Conservation (phyloP, 2,888 invertebrate genomes). For the Thysanoteuthis rhombus region DNA sequence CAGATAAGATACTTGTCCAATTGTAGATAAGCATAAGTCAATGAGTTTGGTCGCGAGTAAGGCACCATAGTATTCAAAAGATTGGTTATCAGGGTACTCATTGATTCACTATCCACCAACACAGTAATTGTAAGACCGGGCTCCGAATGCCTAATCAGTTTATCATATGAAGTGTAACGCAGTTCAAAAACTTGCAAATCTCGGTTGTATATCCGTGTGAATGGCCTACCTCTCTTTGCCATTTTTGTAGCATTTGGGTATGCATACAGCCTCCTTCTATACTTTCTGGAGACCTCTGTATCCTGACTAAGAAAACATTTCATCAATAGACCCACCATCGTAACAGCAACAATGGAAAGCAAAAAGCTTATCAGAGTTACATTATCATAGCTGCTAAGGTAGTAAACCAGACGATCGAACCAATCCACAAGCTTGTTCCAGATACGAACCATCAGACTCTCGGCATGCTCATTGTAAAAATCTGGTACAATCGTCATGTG, state of each 20-base stretch:
- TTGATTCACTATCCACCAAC: slow-evolving; percentile 87
- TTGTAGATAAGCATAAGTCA: slow-evolving; percentile 92
- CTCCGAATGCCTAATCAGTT: slow-evolving; percentile 88
- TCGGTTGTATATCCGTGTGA: background rate
- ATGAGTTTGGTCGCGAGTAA: slow-evolving; percentile 90
- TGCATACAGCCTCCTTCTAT: slow-evolving; percentile 45
- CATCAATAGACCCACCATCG: slow-evolving; percentile 85
- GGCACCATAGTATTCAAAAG: slow-evolving; percentile 96
- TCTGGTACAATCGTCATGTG: slow-evolving; percentile 52
- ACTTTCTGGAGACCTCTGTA: slow-evolving; percentile 47
- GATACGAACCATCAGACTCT: slow-evolving; percentile 55
- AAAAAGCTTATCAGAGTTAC: slow-evolving; percentile 81
- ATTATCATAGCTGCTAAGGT: slow-evolving; percentile 72
- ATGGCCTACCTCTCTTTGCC: background rate
- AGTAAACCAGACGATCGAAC: slow-evolving; percentile 48
- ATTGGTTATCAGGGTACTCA: slow-evolving; percentile 84
- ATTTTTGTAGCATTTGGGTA: slow-evolving; percentile 31
- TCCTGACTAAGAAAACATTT: slow-evolving; percentile 68
- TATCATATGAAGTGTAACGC: slow-evolving; percentile 93
- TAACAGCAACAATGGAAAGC: slow-evolving; percentile 82
- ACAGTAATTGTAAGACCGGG: slow-evolving; percentile 95
- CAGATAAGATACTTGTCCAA: slow-evolving; percentile 91
- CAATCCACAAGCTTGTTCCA: slow-evolving; percentile 52
- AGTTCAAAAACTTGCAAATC: slow-evolving; percentile 81
- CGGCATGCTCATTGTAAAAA: slow-evolving; percentile 59